Percentiles rank a stretch among this genome's conserved stretches.
Conservation (phyloP, 2,113 vertebrate species). For the Hiodon alosoides region DNA sequence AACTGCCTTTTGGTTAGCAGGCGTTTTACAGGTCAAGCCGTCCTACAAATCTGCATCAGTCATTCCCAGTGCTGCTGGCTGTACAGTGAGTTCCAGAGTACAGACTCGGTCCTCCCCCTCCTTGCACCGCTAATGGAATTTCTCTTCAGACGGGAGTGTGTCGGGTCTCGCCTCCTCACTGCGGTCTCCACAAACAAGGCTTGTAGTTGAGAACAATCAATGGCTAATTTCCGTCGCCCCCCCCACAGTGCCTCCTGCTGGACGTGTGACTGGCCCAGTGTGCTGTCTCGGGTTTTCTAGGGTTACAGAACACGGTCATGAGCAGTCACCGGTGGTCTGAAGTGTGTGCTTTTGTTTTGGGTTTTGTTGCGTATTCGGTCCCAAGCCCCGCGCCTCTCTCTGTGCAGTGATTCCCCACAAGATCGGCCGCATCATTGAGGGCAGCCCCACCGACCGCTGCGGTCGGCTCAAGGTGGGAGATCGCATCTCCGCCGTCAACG, state of each 20-base stretch:
- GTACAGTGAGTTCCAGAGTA: not conserved
- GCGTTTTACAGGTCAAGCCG: no score
- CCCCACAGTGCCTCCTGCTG: no score
- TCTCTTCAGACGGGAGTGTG: not conserved
- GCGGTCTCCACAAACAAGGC: not conserved
- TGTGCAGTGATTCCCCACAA: constrained; percentile 92
- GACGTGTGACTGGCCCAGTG: no score
- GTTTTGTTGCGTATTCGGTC: no score
- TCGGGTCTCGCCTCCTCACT: not conserved
- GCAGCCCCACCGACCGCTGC: constrained; percentile 86
- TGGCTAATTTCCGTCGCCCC: no score
- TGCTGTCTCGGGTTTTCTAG: no score
- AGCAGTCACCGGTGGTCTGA: no score
- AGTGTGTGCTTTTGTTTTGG: no score
- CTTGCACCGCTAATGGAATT: not conserved
- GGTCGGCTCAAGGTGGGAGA: constrained; percentile 89
- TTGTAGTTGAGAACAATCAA: not conserved
- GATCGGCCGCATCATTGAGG: constrained; percentile 92
- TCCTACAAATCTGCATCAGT: not conserved
- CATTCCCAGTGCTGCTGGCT: not conserved
- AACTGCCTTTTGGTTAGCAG: no score
- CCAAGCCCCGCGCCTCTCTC: constrained; percentile 1
- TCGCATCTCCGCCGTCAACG: constrained; percentile 89
- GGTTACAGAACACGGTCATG: no score
- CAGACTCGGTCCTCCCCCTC: not conserved